These are phyloP conservation scores for Guaruba guarouba DNA, from an alignment of 2,113 vertebrate genomes.

Conservation along the genomic window DNA sequence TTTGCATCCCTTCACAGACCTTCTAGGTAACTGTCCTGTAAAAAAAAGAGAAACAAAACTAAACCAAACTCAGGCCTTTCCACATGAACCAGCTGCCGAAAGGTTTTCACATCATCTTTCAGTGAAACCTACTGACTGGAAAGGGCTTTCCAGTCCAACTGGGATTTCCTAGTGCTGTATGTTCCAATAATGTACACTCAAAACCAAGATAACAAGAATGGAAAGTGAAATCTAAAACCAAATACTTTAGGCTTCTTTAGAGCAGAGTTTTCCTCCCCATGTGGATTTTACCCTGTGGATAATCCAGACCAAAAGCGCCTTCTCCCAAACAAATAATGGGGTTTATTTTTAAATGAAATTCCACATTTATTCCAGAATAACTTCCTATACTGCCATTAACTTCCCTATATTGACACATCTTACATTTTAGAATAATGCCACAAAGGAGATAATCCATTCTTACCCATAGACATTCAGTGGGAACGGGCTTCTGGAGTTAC, in stretches of 20 bases:
- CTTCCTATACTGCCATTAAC: not conserved
- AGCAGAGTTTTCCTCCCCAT: not conserved
- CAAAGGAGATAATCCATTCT: not conserved
- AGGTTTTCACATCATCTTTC: not conserved
- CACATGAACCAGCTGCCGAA: not conserved
- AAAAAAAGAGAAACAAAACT: not conserved
- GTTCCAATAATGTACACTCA: not conserved
- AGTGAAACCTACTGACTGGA: not conserved
- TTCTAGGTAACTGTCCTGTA: not conserved
- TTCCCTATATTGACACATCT: not conserved
- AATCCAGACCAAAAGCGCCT: not conserved
- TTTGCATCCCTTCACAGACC: not conserved
- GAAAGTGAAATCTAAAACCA: not conserved
- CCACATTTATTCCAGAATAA: not conserved
- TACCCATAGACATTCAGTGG: not conserved
- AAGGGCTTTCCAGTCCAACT: not conserved
- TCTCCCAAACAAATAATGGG: not conserved
- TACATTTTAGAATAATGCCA: not conserved
- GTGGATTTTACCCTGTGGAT: not conserved
- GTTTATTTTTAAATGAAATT: not conserved
- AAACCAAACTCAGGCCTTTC: not conserved
- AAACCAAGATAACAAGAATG: not conserved
- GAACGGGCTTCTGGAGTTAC: not conserved
- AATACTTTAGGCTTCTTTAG: not conserved
- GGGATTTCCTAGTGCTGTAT: not conserved